A percentile compares a stretch with the other conserved stretches of the same genome.
These are phyloP conservation scores for Neoascia interrupta DNA, from an alignment of 2,888 invertebrate species.

Conservation along the genomic window DNA sequence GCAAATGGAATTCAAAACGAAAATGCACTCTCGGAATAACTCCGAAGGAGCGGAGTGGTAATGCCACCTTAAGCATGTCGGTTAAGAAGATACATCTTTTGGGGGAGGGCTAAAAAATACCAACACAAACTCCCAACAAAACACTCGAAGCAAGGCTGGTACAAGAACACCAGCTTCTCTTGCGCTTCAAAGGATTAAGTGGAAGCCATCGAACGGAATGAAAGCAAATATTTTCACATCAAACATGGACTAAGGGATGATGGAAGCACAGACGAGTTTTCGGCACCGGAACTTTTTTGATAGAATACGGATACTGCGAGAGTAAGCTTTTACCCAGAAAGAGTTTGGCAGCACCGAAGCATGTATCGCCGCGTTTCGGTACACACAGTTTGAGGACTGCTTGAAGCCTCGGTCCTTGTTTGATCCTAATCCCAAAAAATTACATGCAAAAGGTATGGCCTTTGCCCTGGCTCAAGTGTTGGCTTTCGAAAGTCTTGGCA, in stretches of 20 bases:
- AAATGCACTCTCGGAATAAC: constrained; percentile 29
- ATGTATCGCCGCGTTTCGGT: constrained; percentile 2
- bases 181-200: constrained; percentile 48
- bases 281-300: constrained; percentile 18
- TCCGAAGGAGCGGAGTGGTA: constrained; percentile 1
- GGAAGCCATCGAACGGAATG: constrained; percentile 52
- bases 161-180: not conserved
- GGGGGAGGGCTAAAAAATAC: constrained; percentile 2
- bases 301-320: constrained; percentile 8
- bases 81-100: constrained; percentile 26
- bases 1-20: constrained; percentile 7
- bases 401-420: constrained; percentile 4
- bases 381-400: constrained; percentile 9
- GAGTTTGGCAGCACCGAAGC: not conserved
- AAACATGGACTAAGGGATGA: constrained; percentile 3
- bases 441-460: not conserved
- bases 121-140: constrained; percentile 30
- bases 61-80: constrained; percentile 26
- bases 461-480: constrained; percentile 14
- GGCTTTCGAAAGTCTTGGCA: not conserved
- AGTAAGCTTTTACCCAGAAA: not conserved
- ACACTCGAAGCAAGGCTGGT: constrained; percentile 27
- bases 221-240: constrained; percentile 52
- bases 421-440: not conserved
- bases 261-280: not conserved